Percentiles rank a stretch among this genome's conserved stretches.
Conservation (phyloP, 2,888 invertebrate genomes). For the Plusia festucae region DNA sequence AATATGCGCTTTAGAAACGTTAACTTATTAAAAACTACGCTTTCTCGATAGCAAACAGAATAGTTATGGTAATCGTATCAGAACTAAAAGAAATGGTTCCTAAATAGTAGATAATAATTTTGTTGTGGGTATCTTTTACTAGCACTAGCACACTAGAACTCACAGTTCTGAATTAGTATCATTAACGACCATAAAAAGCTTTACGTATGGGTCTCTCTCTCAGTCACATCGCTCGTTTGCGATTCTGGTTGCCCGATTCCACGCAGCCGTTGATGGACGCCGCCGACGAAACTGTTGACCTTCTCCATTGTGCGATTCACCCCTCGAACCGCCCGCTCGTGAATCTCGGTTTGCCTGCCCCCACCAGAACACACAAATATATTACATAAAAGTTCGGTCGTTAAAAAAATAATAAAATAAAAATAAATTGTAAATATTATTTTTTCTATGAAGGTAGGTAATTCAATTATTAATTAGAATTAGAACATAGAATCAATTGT, state of each 20-base stretch:
- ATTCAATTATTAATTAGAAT: not conserved
- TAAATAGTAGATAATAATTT: too few species aligned
- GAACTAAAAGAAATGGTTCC: too few species aligned
- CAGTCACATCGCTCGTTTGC: conserved; percentile 12
- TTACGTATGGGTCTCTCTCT: conserved; percentile 71
- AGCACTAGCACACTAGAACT: too few species aligned
- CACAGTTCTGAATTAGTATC: not conserved
- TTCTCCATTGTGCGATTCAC: conserved; percentile 71
- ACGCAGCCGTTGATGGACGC: conserved; percentile 77
- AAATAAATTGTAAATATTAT: not conserved
- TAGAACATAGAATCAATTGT: too few species aligned
- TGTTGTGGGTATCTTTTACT: too few species aligned
- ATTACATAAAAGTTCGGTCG: conserved; percentile 47
- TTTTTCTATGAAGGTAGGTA: not conserved
- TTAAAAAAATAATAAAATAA: conserved; percentile 1
- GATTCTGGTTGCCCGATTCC: conserved; percentile 59
- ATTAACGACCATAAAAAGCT: conserved; percentile 28
- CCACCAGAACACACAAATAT: conserved; percentile 58
- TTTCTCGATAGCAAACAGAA: too few species aligned
- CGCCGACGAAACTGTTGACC: conserved; percentile 79
- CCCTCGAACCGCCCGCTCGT: conserved; percentile 72
- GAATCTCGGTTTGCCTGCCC: conserved; percentile 81
- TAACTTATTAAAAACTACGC: too few species aligned
- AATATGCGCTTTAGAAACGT: too few species aligned
- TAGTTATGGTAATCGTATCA: not conserved